Percentiles rank a stretch among this genome's conserved stretches.
These are phyloP conservation scores for Synergus gifuensis DNA, from an alignment of 2,888 invertebrate genomes.

Conservation along the genomic window DNA sequence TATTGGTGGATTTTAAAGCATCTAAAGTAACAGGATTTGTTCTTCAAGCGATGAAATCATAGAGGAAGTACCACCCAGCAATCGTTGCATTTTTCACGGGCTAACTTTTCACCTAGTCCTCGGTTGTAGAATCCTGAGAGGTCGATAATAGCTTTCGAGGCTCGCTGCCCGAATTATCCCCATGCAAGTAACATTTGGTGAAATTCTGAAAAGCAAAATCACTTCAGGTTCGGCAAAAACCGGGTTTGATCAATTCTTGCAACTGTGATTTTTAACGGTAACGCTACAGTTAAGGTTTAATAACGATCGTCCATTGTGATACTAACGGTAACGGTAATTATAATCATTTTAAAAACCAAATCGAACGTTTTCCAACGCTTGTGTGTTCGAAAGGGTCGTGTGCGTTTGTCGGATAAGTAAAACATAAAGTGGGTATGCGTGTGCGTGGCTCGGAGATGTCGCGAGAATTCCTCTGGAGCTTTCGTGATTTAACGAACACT, in stretches of 20 bases:
- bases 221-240: not conserved
- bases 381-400: not conserved
- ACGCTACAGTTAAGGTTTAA: conserved; percentile 13
- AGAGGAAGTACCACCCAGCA: not conserved
- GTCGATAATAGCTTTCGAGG: conserved; percentile 21
- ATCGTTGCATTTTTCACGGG: conserved; percentile 19
- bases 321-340: conserved; percentile 28
- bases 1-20: conserved; percentile 14
- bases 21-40: conserved; percentile 1
- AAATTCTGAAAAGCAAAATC: not conserved
- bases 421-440: conserved; percentile 17
- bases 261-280: conserved; percentile 37
- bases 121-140: not conserved
- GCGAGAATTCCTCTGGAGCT: not conserved
- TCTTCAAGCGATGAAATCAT: not conserved
- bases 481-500: not conserved
- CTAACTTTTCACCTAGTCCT: conserved; percentile 19
- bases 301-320: conserved; percentile 40
- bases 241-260: conserved; percentile 21
- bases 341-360: conserved; percentile 23
- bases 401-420: not conserved
- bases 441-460: conserved; percentile 7
- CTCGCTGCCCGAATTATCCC: conserved; percentile 20
- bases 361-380: conserved; percentile 1
- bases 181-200: not conserved